Evolutionary conservation across 2,797 vertebrate species (phyloP).

Genomic region (Ateles fusciceps): DNA sequence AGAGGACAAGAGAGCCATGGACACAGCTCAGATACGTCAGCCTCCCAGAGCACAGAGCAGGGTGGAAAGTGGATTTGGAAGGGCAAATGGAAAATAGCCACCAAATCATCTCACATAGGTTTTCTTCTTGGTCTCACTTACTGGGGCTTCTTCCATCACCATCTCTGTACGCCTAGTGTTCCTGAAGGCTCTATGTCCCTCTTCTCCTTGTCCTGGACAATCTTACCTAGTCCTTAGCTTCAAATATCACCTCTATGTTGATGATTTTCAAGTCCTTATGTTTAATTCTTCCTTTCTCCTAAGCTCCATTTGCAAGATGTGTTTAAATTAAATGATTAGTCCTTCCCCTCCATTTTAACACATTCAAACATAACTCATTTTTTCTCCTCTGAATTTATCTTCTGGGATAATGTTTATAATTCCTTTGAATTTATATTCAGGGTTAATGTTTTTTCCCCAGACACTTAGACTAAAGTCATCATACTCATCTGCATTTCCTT

Average conservation of each 20-base stretch:
- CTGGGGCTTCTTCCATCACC: neutral
- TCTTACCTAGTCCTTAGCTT: neutral
- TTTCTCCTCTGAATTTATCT: neutral
- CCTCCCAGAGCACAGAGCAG: neutral
- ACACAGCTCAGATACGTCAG: neutral
- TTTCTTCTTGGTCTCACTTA: neutral
- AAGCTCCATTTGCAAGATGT: neutral
- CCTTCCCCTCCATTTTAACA: neutral
- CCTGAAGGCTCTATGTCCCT: neutral
- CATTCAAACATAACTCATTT: neutral
- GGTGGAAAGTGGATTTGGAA: neutral
- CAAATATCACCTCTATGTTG: neutral
- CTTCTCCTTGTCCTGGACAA: neutral
- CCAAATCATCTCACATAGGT: rapidly evolving
- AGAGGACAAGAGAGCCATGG: neutral
- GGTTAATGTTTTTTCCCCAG: neutral
- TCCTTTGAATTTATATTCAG: neutral
- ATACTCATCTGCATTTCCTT: neutral
- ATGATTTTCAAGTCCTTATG: neutral
- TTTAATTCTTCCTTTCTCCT: neutral
- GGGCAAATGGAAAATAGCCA: neutral
- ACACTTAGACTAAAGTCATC: neutral
- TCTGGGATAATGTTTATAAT: neutral
- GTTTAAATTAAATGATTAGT: neutral
- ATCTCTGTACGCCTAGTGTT: neutral